Percentiles rank a stretch among this genome's conserved stretches.
These are phyloP conservation scores for Argya squamiceps DNA, from an alignment of 2,797 vertebrate species.

Conservation along the genomic window DNA sequence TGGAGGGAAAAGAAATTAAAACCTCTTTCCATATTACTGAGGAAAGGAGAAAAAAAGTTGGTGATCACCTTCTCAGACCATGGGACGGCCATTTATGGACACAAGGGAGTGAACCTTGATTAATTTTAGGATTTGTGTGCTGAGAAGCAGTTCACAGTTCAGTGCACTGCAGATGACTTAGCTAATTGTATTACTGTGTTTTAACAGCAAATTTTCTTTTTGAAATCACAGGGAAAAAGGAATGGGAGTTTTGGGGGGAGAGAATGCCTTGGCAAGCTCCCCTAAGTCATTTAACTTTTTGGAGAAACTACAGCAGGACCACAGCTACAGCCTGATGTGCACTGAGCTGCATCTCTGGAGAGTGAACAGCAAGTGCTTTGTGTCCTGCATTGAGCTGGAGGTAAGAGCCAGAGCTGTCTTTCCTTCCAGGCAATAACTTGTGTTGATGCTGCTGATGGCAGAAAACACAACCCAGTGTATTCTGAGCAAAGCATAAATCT, in stretches of 20 bases:
- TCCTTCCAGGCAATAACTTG: background rate
- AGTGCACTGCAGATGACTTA: background rate
- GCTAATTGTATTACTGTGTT: background rate
- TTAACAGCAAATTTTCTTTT: background rate
- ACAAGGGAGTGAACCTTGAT: background rate
- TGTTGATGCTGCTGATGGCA: background rate
- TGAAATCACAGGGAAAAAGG: background rate
- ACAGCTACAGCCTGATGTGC: background rate
- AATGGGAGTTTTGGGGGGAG: background rate
- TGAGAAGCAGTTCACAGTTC: background rate
- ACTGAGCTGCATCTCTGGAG: background rate
- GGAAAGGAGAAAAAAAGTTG: background rate
- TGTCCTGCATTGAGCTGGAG: background rate
- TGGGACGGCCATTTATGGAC: background rate
- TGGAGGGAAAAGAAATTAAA: background rate
- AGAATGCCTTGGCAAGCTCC: background rate
- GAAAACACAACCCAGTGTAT: background rate
- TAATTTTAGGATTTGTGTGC: background rate
- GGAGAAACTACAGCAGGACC: background rate
- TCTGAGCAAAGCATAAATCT: background rate
- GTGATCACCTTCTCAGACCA: background rate
- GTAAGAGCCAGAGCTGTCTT: background rate
- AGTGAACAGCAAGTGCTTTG: background rate
- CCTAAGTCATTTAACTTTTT: background rate
- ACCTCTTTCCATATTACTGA: background rate